Base-by-base conservation (phyloP, 2,113 vertebrate genomes). In the Takifugu flavidus region DNA sequence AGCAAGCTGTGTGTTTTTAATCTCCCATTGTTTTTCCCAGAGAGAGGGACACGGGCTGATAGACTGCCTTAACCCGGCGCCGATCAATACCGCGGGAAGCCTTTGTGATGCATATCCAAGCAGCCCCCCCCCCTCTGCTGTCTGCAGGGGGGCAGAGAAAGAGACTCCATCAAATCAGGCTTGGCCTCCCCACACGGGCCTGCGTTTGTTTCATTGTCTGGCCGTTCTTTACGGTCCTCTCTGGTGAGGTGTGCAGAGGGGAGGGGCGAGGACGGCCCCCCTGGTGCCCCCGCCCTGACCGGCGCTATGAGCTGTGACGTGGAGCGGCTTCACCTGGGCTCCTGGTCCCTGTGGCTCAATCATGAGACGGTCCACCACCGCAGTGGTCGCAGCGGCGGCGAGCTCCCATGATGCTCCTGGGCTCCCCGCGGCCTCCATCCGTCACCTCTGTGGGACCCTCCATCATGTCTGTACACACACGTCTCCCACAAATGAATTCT, bases 71-170 rank as follows among this genome's bases (percentile, higher is more conserved):
- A 87, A 87, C 88, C 85, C 81, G 82, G 69, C 77, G 77, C 79
- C 31, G 85, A 91, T 91, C 88, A 82, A 90, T 91, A 90, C 82
- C 70, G 82, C 82, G 85, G 86, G 82, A 89, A 90, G 83, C 86
- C 83, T 87, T 89, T 89, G 88, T 89, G 87, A 91, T 90, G 89
- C 88, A 88, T 90, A 87, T 87, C 84, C 85, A 84, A 87, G 80
- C 86, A 87, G 77, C 75, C 62, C 67, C 69, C 62, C 31, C 65
- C 60, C 46, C 50, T 60, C 43, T 39, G 72, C 79, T 75, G 77
- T 62, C 73, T 39, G 34, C 63, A 53, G 69, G 54, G 65, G 54
- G 62, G n/a, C 15, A 42, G 68, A 56, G 34, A 58, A n/a, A 55
- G 44, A 53, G 75, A 74, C 75, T 83, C 78, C 75, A 82, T 85